Evolutionary conservation across 2,888 invertebrate species (phyloP).

Genomic region (Cryptocheilus praepositus): DNA sequence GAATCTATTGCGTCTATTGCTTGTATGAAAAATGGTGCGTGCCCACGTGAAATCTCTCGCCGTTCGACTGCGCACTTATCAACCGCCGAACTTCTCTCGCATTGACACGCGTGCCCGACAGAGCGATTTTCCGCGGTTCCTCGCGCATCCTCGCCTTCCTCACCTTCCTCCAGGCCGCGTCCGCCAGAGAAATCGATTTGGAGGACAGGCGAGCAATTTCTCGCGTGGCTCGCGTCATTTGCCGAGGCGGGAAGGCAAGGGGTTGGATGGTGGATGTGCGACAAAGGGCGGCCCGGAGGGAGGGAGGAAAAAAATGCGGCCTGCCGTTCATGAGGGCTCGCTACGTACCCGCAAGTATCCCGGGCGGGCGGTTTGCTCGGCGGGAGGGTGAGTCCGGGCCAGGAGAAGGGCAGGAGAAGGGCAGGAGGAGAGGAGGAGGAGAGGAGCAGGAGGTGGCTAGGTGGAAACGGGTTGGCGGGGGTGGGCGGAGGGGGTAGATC

Average conservation of each 20-base stretch:
- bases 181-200: neutral
- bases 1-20: no score
- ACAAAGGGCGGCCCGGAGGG: neutral
- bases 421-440: constrained; percentile 36
- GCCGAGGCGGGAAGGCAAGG: constrained; percentile 7
- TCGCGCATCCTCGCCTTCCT: neutral
- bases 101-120: neutral
- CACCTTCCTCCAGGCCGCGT: no score
- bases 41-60: no score
- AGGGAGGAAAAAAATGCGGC: constrained; percentile 30
- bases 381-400: constrained; percentile 35
- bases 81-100: no score
- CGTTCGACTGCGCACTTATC: no score
- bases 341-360: constrained; percentile 27
- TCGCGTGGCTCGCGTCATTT: no score
- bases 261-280: neutral
- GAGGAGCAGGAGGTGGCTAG: constrained; percentile 31
- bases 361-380: constrained; percentile 37
- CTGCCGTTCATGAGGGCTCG: constrained; percentile 30
- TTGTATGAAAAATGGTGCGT: no score
- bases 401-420: no score
- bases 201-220: constrained; percentile 3
- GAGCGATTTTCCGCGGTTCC: neutral
- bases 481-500: constrained; percentile 53
- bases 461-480: neutral